Base-by-base conservation (phyloP, 2,888 invertebrate species). In the Quadroppia sp. region DNA sequence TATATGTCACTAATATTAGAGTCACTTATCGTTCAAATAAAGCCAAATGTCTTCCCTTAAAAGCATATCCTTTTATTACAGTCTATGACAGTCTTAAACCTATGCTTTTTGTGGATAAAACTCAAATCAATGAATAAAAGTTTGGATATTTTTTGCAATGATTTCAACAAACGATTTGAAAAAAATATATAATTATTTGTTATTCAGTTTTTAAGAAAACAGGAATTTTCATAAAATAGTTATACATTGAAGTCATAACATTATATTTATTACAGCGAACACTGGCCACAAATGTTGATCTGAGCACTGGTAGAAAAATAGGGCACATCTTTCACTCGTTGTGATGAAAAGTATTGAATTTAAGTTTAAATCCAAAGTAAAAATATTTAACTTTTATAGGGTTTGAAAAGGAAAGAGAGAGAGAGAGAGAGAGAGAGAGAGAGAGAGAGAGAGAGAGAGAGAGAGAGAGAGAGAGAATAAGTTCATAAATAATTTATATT, bases 401-500 rank as follows among this genome's bases (percentile, higher is more conserved):
- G 15, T 53, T 25, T 53, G 50, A 20, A 3, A 23, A 9, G 23
- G 25, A 25, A 53, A 17, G 11, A 6, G 11, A 23, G 11, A 6
- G 11, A 23, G 50, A 20, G 7, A 23, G 11, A 15, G 25, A 25
- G 25, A 17, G 11, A 6, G 11, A 23, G 50, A 20, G 7, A 23
- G 11, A 15, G 25, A 25, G 25, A 17, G 11, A 6, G 11, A 23
- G 50, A 20, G 7, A 23, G 11, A 15, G 25, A 25, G 25, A 17
- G 11, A 6, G 11, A 23, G n/a, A n/a, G n/a, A n/a, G n/a, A 42
- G 7, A 42, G 7, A 42, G 15, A n/a, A n/a, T n/a, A 30, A 32
- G 32, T 61, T 61, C 61, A 61, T 61, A 61, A 61, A 61, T 61
- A 61, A 61, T 61, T 61, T 61, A 61, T 61, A 61, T 61, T 61